Evolutionary conservation across 2,113 vertebrate species (phyloP).

Genomic region (Centropus bengalensis): DNA sequence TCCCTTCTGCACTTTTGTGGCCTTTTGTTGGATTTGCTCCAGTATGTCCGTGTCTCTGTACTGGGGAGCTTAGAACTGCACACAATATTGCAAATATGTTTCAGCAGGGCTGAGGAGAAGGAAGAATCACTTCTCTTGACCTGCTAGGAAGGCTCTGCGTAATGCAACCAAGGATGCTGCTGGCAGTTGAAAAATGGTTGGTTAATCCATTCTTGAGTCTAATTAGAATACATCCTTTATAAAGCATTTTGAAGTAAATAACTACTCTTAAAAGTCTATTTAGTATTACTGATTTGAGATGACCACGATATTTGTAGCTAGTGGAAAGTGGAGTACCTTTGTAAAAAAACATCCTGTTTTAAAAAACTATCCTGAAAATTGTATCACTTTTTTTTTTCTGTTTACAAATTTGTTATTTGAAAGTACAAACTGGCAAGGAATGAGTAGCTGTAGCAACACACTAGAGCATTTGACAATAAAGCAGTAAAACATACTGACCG

Average conservation of each 20-base stretch:
- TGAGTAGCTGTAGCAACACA: not conserved
- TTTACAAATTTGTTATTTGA: not conserved
- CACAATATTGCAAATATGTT: not conserved
- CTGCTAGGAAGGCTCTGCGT: not conserved
- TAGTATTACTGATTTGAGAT: not conserved
- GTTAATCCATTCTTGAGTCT: not conserved
- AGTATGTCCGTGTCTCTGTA: no score
- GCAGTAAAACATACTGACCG: not conserved
- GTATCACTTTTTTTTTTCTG: accelerated
- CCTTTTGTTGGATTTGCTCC: not conserved
- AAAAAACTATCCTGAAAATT: not conserved
- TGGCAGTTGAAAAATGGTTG: not conserved
- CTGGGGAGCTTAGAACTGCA: not conserved
- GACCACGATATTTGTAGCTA: not conserved
- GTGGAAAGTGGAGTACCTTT: not conserved
- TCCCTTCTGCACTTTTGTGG: not conserved
- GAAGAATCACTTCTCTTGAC: not conserved
- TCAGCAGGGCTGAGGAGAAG: not conserved
- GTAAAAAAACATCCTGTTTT: not conserved
- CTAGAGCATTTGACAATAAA: not conserved
- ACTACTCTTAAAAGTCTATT: accelerated
- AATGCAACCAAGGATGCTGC: not conserved
- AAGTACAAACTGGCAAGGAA: not conserved
- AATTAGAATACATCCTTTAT: not conserved
- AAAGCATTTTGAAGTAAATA: accelerated